Evolutionary conservation across 1,140 invertebrate species (phyloP).

Genomic region (Phortica variegata): DNA sequence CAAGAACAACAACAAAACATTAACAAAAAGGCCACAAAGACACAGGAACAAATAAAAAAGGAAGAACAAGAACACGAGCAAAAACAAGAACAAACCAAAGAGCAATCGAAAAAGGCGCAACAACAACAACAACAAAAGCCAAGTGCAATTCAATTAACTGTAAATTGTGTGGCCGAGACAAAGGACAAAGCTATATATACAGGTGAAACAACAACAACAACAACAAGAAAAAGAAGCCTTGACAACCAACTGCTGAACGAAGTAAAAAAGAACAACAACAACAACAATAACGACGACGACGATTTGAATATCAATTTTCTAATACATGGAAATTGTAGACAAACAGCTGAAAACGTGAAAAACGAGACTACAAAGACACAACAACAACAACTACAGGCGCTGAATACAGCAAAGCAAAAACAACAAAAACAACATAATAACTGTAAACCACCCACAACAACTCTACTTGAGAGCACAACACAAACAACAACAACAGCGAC

Average conservation of each 20-base stretch:
- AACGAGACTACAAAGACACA: background rate
- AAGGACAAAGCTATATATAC: slow-evolving; percentile 17
- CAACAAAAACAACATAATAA: slow-evolving; percentile 11
- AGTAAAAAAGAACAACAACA: slow-evolving; percentile 18
- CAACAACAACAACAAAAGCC: slow-evolving; percentile 5
- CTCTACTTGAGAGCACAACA: slow-evolving; percentile 1
- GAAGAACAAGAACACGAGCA: no score
- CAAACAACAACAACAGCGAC: background rate
- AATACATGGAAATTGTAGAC: slow-evolving; percentile 13
- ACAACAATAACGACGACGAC: slow-evolving; percentile 11
- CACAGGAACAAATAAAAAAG: no score
- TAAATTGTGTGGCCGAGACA: slow-evolving; percentile 17
- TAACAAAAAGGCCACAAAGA: no score
- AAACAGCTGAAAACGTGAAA: background rate
- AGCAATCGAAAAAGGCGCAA: slow-evolving; percentile 16
- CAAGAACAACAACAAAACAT: no score
- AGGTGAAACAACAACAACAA: slow-evolving; percentile 19
- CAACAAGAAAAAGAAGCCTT: background rate
- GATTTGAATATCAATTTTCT: slow-evolving; percentile 14
- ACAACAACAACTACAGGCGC: slow-evolving; percentile 6
- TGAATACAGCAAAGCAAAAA: slow-evolving; percentile 3
- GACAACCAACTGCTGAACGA: no score
- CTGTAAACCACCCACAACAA: slow-evolving; percentile 8
- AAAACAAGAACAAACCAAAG: no score
- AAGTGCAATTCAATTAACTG: slow-evolving; percentile 45